Base-by-base conservation (phyloP, 2,888 invertebrate genomes). In the Drosophila mimica region DNA sequence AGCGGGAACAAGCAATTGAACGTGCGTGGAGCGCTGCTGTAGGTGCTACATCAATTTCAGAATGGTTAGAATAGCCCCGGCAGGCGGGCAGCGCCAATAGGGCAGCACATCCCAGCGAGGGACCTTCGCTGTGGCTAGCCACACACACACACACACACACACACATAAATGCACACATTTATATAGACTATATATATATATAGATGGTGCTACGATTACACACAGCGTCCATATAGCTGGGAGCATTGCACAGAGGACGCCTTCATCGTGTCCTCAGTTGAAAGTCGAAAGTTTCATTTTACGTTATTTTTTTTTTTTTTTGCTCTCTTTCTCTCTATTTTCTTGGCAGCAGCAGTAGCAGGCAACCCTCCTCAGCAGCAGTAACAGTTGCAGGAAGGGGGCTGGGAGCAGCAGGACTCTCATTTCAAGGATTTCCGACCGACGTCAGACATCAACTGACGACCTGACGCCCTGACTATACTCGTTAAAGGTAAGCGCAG, bases 351-450 rank as follows among this genome's bases (percentile, higher is more conserved):
- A 40, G 75, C 66, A 60, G 52, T 0, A 5, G 33, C 34, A 34
- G n/a, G 13, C 83, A 81, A 69, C 83, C 81, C 82, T 76, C 58
- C 73, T 68, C 43, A 71, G 62, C 34, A 46, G 46, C 15, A 25
- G 20, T 15, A 31, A 36, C 59, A 66, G 9, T 51, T 43, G 67
- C 62, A 11, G 28, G 8, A 8, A 25, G 1, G 13, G 13, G 36
- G 43, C 9, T 1, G 11, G 40, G 15, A 30, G 40, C 9, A 36
- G 65, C 70, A 82, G 86, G 86, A 85, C 82, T 82, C 82, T 81
- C 80, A 71, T 86, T 88, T 89, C 87, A 87, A 87, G 87, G 90
- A 89, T 88, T 87, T 87, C 90, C 90, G 88, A 88, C 85, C 85
- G 72, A 81, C 83, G 84, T 80, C 83, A 76, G 68, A 66, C 67